Percentiles rank a stretch among this genome's conserved stretches.
Evolutionary conservation across 2,888 invertebrate genomes (phyloP).

Genomic region (Machimus atricapillus): DNA sequence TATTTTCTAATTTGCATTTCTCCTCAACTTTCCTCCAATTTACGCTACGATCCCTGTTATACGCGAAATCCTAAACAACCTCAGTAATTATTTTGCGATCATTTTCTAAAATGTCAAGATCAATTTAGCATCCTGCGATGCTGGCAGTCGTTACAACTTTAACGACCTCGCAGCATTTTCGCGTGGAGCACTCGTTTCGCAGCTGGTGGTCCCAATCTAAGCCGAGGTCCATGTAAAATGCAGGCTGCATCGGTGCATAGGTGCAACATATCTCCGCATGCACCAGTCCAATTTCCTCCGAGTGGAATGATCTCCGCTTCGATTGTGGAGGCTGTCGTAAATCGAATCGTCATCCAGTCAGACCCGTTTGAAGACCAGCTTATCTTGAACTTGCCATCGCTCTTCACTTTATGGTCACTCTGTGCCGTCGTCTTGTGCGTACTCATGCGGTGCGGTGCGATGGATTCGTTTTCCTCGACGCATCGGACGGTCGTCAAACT

Average conservation of each 20-base stretch:
- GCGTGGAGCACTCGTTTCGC: neutral
- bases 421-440: neutral
- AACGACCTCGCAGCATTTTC: neutral
- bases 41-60: neutral
- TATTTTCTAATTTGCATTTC: neutral
- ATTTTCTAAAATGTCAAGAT: neutral
- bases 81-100: neutral
- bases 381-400: conserved; percentile 20
- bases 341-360: neutral
- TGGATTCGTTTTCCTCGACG: neutral
- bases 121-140: neutral
- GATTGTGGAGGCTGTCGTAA: neutral
- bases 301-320: neutral
- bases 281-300: neutral
- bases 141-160: neutral
- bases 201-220: neutral
- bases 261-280: neutral
- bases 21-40: neutral
- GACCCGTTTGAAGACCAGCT: neutral
- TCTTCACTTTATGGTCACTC: neutral
- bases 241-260: neutral
- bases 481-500: neutral
- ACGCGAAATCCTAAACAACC: neutral
- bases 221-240: neutral
- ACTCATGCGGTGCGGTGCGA: too few species aligned